Conservation (phyloP, 2,113 vertebrate species). For the Melanocharis versteri region DNA sequence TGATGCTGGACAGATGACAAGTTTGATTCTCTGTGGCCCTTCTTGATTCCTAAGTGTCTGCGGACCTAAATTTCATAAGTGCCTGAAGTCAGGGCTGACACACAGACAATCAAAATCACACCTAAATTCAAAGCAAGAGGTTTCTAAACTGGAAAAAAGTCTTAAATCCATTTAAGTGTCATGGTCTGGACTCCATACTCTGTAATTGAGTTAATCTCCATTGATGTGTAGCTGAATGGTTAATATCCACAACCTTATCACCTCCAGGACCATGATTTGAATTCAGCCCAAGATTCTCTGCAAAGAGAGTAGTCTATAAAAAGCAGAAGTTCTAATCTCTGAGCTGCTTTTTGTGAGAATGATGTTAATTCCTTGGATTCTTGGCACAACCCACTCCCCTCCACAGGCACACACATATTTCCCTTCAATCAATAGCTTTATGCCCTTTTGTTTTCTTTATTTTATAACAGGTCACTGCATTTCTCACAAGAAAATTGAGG, state of each 20-base stretch:
- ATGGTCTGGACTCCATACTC: neutral
- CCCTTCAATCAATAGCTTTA: neutral
- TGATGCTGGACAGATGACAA: conserved; percentile 68
- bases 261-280: conserved; percentile 47
- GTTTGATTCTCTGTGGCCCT: conserved; percentile 60
- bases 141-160: neutral
- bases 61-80: conserved; percentile 28
- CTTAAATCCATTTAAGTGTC: conserved; percentile 46
- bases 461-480: conserved; percentile 39
- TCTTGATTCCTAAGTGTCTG: conserved; percentile 24
- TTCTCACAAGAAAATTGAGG: conserved; percentile 37
- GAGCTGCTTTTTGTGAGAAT: neutral
- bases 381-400: neutral
- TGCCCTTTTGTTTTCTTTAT: neutral
- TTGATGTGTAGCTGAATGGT: conserved; percentile 23
- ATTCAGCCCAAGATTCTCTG: conserved; percentile 37
- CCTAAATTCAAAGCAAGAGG: conserved; percentile 1
- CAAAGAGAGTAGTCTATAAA: conserved; percentile 48
- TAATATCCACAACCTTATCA: conserved; percentile 58
- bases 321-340: conserved; percentile 10
- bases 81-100: conserved; percentile 58
- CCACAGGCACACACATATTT: neutral
- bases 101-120: conserved; percentile 48
- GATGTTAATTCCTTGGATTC: neutral
- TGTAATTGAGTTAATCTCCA: conserved; percentile 46